A percentile compares a stretch with the other conserved stretches of the same genome.
These are phyloP conservation scores for Cephonodes hylas DNA, from an alignment of 2,888 invertebrate species.

Conservation along the genomic window DNA sequence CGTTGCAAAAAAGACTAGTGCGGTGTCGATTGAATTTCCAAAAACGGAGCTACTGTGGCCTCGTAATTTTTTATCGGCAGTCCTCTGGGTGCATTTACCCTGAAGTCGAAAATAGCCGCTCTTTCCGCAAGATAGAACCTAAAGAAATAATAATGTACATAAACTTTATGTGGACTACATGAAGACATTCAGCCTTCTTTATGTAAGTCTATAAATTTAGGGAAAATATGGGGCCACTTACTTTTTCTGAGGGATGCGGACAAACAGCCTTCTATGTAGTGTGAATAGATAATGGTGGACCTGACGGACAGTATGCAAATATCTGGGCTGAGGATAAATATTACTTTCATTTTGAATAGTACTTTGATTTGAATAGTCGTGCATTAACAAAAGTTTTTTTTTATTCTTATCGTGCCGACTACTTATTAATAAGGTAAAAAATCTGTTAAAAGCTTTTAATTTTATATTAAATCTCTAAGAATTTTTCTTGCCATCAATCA, in stretches of 20 bases:
- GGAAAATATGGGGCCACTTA: not conserved
- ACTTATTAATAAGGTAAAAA: too few species aligned
- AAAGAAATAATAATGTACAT: slow-evolving; percentile 7
- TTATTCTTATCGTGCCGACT: too few species aligned
- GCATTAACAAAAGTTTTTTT: too few species aligned
- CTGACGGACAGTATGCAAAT: not conserved
- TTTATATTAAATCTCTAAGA: too few species aligned
- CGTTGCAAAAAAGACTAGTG: slow-evolving; percentile 41
- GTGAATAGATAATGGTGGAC: slow-evolving; percentile 25
- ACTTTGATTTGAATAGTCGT: not conserved
- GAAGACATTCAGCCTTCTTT: not conserved
- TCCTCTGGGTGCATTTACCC: slow-evolving; percentile 49
- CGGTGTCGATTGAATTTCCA: slow-evolving; percentile 56
- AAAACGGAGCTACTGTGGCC: slow-evolving; percentile 38
- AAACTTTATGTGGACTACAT: slow-evolving; percentile 2
- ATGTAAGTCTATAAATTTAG: slow-evolving; percentile 1
- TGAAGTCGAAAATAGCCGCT: slow-evolving; percentile 34
- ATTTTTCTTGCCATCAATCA: not conserved
- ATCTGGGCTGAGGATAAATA: too few species aligned
- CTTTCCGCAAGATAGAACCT: slow-evolving; percentile 27
- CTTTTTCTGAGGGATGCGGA: not conserved
- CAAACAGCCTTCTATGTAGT: not conserved
- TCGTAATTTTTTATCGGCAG: slow-evolving; percentile 60
- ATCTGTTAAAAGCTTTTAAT: too few species aligned
- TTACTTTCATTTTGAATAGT: not conserved